Conservation (phyloP, 37 sponge, comb jelly and placozoan species). For the Aphrocallistes beatrix region DNA sequence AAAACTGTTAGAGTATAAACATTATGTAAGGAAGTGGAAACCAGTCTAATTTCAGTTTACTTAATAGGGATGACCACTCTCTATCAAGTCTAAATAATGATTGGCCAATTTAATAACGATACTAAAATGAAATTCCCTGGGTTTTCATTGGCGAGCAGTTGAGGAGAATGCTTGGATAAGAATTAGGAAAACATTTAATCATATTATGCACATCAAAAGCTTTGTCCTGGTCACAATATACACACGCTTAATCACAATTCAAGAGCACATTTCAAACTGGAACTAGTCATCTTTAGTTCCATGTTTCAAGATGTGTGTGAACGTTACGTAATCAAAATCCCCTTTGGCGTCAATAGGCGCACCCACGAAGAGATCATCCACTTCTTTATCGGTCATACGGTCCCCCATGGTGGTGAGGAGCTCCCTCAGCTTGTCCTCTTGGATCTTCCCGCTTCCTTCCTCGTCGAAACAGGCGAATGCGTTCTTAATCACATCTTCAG, state of each 20-base stretch:
- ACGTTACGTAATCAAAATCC: conserved; percentile 86
- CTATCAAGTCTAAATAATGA: too few relatives aligned
- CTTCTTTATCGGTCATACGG: conserved; percentile 66
- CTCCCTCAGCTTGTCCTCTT: conserved; percentile 84
- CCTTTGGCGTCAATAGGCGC: conserved; percentile 80
- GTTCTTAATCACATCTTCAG: conserved; percentile 95
- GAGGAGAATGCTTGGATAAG: too few relatives aligned
- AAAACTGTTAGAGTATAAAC: too few relatives aligned
- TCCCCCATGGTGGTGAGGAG: conserved; percentile 96
- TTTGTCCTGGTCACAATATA: not conserved
- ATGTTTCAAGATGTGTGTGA: conserved; percentile 90
- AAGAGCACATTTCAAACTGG: not conserved
- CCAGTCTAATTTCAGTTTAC: too few relatives aligned
- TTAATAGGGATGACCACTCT: too few relatives aligned
- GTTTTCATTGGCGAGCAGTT: too few relatives aligned
- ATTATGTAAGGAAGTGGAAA: too few relatives aligned
- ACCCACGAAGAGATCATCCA: conserved; percentile 85
- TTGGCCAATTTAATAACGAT: too few relatives aligned
- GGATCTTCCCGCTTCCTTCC: conserved; percentile 77
- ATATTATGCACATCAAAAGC: too few relatives aligned
- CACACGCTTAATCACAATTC: not conserved
- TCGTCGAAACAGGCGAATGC: conserved; percentile 98
- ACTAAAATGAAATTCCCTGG: too few relatives aligned
- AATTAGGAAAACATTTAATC: too few relatives aligned
- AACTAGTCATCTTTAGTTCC: conserved; percentile 90